These are phyloP conservation scores for Montifringilla adamsi DNA, from an alignment of 2,113 vertebrate genomes.

Conservation along the genomic window DNA sequence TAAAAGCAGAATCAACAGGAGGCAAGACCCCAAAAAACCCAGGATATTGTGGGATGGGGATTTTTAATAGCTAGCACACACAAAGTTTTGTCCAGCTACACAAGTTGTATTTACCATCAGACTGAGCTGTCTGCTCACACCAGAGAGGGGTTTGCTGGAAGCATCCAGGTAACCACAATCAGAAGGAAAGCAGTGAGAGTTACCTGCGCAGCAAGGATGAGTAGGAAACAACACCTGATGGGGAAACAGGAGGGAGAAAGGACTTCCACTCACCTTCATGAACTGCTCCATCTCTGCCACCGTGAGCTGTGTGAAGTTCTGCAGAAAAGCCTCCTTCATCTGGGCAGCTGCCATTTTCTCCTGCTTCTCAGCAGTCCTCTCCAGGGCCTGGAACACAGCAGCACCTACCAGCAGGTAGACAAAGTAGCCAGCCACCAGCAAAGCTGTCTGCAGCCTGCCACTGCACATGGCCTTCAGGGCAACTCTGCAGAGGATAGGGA, in stretches of 20 bases:
- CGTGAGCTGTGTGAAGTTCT: conserved; percentile 46
- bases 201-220: background rate
- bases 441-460: conserved; percentile 4
- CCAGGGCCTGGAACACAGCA: conserved; percentile 64
- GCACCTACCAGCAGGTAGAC: conserved; percentile 62
- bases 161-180: background rate
- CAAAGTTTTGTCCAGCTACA: background rate
- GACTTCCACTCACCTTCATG: conserved; percentile 58
- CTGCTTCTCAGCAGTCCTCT: conserved; percentile 35
- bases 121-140: background rate
- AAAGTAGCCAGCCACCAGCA: conserved; percentile 30
- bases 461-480: background rate
- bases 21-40: background rate
- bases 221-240: background rate
- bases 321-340: conserved; percentile 63
- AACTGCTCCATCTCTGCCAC: conserved; percentile 61
- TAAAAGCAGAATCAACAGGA: background rate
- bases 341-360: conserved; percentile 43
- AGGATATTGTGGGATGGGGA: accelerated
- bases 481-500: background rate
- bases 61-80: background rate
- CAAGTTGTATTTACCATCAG: background rate
- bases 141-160: background rate
- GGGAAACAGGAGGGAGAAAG: background rate
- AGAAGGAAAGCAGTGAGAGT: background rate